These are phyloP conservation scores for Stenolophus ochropezus DNA, from an alignment of 2,888 invertebrate genomes.

Conservation along the genomic window DNA sequence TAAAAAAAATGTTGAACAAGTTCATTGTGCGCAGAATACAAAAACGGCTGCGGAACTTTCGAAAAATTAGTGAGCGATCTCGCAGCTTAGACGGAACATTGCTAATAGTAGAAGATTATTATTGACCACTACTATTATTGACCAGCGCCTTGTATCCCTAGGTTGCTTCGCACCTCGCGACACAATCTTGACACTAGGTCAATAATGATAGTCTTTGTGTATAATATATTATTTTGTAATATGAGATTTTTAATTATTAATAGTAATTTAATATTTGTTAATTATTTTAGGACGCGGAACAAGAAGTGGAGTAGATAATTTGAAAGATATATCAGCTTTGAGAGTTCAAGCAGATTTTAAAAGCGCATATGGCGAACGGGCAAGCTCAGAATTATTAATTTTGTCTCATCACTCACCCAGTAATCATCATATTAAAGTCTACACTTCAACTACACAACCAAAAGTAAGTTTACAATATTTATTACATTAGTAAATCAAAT, in stretches of 20 bases:
- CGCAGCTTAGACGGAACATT: too few relatives aligned
- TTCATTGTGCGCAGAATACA: too few relatives aligned
- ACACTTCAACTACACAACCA: conserved; percentile 88
- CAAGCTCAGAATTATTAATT: conserved; percentile 82
- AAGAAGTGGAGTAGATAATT: conserved; percentile 77
- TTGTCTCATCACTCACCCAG: conserved; percentile 88
- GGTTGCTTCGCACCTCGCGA: too few relatives aligned
- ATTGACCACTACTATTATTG: too few relatives aligned
- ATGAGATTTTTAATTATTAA: neutral
- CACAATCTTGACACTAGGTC: too few relatives aligned
- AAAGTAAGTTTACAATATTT: conserved; percentile 73
- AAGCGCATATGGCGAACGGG: conserved; percentile 81
- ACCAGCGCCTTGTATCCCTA: too few relatives aligned
- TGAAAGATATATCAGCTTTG: conserved; percentile 81
- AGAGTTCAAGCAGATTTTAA: conserved; percentile 81
- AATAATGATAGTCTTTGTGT: too few relatives aligned
- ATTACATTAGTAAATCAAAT: neutral
- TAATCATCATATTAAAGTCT: conserved; percentile 88
- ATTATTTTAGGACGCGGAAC: conserved; percentile 66
- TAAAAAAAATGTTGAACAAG: too few relatives aligned
- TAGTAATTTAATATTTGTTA: neutral
- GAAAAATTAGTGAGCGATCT: too few relatives aligned
- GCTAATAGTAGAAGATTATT: too few relatives aligned
- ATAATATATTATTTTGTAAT: neutral
- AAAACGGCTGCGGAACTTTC: too few relatives aligned